Conservation (phyloP, 2,113 vertebrate species). For the Amia ocellicauda region DNA sequence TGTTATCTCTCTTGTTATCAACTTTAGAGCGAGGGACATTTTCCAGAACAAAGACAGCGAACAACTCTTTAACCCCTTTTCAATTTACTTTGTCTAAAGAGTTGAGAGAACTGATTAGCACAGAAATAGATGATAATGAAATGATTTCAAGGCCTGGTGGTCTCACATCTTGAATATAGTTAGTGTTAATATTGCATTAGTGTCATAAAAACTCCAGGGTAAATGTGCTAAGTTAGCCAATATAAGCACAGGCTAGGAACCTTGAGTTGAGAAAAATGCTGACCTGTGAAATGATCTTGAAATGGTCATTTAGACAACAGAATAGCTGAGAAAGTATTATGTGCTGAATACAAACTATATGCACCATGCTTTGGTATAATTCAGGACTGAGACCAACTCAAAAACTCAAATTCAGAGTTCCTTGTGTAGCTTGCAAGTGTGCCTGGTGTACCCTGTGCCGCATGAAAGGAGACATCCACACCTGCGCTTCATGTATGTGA, state of each 20-base stretch:
- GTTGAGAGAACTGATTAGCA: neutral
- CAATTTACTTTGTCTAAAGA: neutral
- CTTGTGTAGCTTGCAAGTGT: no score
- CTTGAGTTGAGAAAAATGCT: neutral
- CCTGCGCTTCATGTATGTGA: no score
- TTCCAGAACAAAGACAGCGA: constrained; percentile 6
- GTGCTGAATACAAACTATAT: no score
- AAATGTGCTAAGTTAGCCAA: neutral
- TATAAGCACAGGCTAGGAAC: neutral
- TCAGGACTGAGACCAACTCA: no score
- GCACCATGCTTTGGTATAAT: no score
- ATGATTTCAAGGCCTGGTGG: constrained; percentile 8
- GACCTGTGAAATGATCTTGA: neutral
- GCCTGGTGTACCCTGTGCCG: no score
- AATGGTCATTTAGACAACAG: neutral
- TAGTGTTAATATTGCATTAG: neutral
- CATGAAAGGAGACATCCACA: no score
- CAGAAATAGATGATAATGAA: neutral
- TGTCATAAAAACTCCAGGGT: neutral
- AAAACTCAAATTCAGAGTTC: no score
- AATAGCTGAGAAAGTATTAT: no score
- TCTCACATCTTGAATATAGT: neutral
- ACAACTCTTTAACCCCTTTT: neutral
- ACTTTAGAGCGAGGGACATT: no score
- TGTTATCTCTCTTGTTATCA: no score